Base-by-base conservation (phyloP, 2,113 vertebrate species). In the Athene noctua region DNA sequence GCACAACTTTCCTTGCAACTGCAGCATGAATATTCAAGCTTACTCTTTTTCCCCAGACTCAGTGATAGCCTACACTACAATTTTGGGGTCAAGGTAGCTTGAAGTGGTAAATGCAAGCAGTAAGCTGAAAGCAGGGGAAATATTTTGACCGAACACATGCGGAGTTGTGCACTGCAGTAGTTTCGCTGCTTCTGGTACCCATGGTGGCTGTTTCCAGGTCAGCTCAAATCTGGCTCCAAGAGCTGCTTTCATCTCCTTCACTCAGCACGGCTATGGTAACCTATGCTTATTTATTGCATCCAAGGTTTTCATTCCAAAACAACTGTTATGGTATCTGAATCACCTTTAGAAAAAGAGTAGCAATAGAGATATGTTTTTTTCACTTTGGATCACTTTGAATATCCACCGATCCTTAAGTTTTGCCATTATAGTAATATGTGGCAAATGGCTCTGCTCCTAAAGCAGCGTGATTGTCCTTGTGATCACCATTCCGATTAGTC, bases 31-130 rank as follows among this genome's bases (percentile, higher is more conserved):
- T 96, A 95, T 92, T 94, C 90, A 91, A 30, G 75, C 59, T 63
- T 19, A 10, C 29, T 59, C 83, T 80, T 82, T 22, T 22, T 47
- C 68, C 73, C 86, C 80, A 86, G 75, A 14, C 72, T 86, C 80
- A 26, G 1, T 0, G 2, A 13, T 73, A 42, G 7, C 23, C 77
- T 34, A 7, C 1, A 0, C 18, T 27, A 40, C 2, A 14, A 4
- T 65, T 68, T 44, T 27, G 49, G 74, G 81, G 79, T 72, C 62
- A 75, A 94, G 78, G 92, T 47, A 79, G 74, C 81, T 63, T 65
- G 15, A 47, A 51, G 38, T 67, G 52, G 32, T 34, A 63, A 89
- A 78, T 1, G 3, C 25, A 42, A 83, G 82, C 21, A 46, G 19
- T 2, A 36, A 88, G 34, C 25, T 42, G 68, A 66, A 79, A 91